Conservation (phyloP, 1,140 invertebrate species). For the Magallana gigas region DNA sequence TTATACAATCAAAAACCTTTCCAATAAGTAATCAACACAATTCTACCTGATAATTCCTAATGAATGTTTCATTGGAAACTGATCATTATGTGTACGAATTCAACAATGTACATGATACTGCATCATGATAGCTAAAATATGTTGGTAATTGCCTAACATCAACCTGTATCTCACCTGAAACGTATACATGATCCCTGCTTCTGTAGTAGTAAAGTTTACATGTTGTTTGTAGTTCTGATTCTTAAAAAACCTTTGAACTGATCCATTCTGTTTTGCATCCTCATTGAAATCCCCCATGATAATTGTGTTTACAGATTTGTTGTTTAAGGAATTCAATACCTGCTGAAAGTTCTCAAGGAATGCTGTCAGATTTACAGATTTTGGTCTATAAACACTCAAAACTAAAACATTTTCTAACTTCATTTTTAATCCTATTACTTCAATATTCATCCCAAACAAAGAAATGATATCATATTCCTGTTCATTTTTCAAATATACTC, state of each 20-base stretch:
- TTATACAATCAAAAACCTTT: too few species aligned
- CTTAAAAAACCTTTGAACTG: neutral
- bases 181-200: conserved; percentile 42
- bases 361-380: neutral
- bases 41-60: too few species aligned
- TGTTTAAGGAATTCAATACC: neutral
- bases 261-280: neutral
- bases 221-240: neutral
- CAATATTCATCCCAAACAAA: neutral
- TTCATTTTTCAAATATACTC: neutral
- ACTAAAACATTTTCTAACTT: neutral
- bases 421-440: neutral
- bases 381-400: neutral
- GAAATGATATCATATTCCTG: neutral
- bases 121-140: conserved; percentile 52
- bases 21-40: too few species aligned
- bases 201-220: conserved; percentile 31
- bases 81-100: too few species aligned
- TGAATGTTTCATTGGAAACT: too few species aligned
- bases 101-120: too few species aligned
- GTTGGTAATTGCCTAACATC: conserved; percentile 5
- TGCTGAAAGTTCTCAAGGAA: neutral
- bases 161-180: neutral
- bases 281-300: conserved; percentile 47
- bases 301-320: neutral